A percentile compares a stretch with the other conserved stretches of the same genome.
phyloP scores from a whole-genome alignment of 1,140 invertebrate genomes.

The Anagrus nilaparvatae region DNA sequence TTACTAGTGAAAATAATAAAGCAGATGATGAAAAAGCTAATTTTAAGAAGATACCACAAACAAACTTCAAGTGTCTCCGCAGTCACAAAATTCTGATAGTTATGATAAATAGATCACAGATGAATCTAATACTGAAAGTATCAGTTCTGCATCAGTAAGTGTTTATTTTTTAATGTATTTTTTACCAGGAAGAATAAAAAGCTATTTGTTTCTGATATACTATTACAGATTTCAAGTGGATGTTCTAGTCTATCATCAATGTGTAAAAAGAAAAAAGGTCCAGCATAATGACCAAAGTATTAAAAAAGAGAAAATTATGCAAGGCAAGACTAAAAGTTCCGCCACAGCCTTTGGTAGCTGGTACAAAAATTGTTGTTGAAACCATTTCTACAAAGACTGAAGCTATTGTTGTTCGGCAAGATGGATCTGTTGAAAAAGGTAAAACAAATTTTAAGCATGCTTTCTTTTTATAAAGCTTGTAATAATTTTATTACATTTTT shows the following conservation, averaged over 20 bases:
- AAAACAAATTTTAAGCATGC: no score
- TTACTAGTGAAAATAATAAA: no score
- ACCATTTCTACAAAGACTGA: slow-evolving; percentile 57
- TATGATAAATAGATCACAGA: slow-evolving; percentile 41
- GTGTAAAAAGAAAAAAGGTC: slow-evolving; percentile 42
- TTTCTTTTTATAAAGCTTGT: no score
- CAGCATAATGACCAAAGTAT: no score
- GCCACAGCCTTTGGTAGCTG: slow-evolving; percentile 34
- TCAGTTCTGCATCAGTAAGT: no score
- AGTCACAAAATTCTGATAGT: slow-evolving; percentile 29
- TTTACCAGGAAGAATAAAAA: not conserved
- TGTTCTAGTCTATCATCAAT: no score
- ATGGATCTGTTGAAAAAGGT: no score
- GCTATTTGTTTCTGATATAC: slow-evolving; percentile 1
- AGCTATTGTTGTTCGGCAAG: slow-evolving; percentile 73
- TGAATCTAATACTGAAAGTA: slow-evolving; percentile 34
- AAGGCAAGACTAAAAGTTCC: slow-evolving; percentile 39
- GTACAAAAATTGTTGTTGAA: slow-evolving; percentile 52
- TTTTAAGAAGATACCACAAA: slow-evolving; percentile 15
- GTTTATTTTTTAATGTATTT: slow-evolving; percentile 24
- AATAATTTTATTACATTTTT: slow-evolving; percentile 36
- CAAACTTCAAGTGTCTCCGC: no score
- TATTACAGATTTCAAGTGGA: slow-evolving; percentile 31
- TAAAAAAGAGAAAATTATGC: no score
- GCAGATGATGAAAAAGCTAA: slow-evolving; percentile 19